Percentiles rank a stretch among this genome's conserved stretches.
phyloP scores from a whole-genome alignment of 2,113 vertebrate genomes.

The Cricetomys ansorgei region DNA sequence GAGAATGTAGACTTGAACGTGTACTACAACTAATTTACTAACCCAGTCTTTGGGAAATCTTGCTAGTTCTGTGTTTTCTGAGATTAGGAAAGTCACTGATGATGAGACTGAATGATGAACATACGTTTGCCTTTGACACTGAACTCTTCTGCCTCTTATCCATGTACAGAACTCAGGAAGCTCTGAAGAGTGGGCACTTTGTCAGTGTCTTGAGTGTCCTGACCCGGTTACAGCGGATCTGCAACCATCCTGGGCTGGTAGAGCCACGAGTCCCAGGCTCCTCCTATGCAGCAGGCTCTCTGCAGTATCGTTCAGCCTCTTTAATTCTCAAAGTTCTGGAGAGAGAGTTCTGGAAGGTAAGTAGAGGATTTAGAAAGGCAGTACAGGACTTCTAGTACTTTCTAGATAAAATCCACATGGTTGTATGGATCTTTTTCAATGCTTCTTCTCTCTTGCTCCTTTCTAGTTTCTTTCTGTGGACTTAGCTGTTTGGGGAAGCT shows the following conservation, averaged over 20 bases:
- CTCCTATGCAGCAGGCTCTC: slow-evolving; percentile 85
- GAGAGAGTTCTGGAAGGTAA: slow-evolving; percentile 88
- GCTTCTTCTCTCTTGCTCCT: too few relatives aligned
- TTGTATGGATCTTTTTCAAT: not conserved
- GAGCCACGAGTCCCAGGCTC: slow-evolving; percentile 85
- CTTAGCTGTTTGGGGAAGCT: not conserved
- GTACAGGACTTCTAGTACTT: too few relatives aligned
- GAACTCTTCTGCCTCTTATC: not conserved
- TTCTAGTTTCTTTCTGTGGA: not conserved
- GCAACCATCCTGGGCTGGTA: slow-evolving; percentile 93
- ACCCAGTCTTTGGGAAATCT: too few relatives aligned
- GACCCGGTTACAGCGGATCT: slow-evolving; percentile 91
- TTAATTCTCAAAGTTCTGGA: slow-evolving; percentile 88
- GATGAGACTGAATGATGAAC: not conserved
- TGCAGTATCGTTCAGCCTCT: slow-evolving; percentile 88
- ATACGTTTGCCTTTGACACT: not conserved
- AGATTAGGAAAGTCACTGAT: not conserved
- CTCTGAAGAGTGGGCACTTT: slow-evolving; percentile 92
- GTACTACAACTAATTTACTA: not conserved
- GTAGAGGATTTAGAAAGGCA: not conserved
- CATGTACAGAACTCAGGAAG: slow-evolving; percentile 89
- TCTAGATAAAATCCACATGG: not conserved
- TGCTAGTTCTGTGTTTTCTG: not conserved
- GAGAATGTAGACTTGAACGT: not conserved
- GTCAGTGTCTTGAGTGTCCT: slow-evolving; percentile 91